Conservation (phyloP, 1,140 invertebrate species). For the Papilio dardanus region DNA sequence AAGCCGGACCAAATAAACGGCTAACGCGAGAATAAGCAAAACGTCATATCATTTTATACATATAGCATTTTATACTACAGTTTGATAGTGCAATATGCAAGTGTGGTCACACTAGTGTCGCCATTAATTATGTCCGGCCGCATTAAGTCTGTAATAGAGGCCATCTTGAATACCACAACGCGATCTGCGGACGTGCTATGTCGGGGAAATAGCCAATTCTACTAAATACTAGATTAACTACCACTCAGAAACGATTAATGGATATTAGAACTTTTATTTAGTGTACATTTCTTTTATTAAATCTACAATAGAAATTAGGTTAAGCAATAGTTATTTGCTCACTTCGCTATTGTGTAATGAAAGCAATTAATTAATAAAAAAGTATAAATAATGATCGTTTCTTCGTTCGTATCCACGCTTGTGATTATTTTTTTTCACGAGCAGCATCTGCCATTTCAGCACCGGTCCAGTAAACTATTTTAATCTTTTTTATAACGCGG, state of each 20-base stretch:
- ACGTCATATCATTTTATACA: no score
- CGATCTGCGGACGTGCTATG: slow-evolving; percentile 7
- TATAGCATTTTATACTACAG: neutral
- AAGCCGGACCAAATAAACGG: no score
- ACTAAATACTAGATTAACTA: neutral
- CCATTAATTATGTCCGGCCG: slow-evolving; percentile 15
- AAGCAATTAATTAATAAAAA: no score
- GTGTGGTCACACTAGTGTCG: neutral
- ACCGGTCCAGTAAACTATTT: neutral
- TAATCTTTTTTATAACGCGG: neutral
- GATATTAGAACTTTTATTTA: neutral
- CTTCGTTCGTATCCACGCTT: neutral
- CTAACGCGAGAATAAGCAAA: no score
- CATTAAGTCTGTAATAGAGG: slow-evolving; percentile 17
- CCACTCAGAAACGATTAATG: neutral
- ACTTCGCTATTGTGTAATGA: no score
- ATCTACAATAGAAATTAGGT: no score
- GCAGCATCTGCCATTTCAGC: no score
- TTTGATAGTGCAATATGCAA: neutral
- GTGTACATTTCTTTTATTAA: neutral
- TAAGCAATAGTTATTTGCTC: no score
- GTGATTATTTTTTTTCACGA: neutral
- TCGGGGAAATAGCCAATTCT: slow-evolving; percentile 1
- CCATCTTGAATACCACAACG: slow-evolving; percentile 16
- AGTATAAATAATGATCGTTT: no score